These are phyloP conservation scores for Sisor rabdophorus DNA, from an alignment of 2,113 vertebrate species.

Conservation along the genomic window DNA sequence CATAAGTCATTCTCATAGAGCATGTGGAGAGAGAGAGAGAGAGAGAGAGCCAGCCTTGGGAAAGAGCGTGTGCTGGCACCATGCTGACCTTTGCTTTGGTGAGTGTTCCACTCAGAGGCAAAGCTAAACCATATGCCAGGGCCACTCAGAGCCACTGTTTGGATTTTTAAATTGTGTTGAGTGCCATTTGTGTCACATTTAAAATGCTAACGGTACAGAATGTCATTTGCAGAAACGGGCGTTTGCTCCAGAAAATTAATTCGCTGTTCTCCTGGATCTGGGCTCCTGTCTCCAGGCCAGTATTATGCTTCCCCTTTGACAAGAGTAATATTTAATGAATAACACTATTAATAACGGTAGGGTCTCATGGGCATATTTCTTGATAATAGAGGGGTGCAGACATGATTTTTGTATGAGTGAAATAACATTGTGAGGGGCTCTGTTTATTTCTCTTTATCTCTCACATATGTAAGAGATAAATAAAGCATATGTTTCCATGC, in stretches of 20 bases:
- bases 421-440: constrained; percentile 45
- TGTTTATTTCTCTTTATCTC: constrained; percentile 32
- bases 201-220: constrained; percentile 91
- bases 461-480: not conserved
- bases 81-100: constrained; percentile 44
- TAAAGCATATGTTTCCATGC: too few relatives aligned
- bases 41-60: constrained; percentile 34
- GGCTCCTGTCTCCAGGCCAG: constrained; percentile 89
- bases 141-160: constrained; percentile 73
- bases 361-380: constrained; percentile 83
- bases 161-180: constrained; percentile 87
- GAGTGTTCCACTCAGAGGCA: constrained; percentile 56
- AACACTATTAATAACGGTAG: constrained; percentile 90
- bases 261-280: constrained; percentile 85
- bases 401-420: constrained; percentile 55
- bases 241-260: constrained; percentile 94
- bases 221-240: constrained; percentile 90
- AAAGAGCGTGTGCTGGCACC: constrained; percentile 30
- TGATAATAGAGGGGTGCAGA: constrained; percentile 81
- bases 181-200: constrained; percentile 94
- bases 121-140: constrained; percentile 36
- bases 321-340: constrained; percentile 98
- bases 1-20: constrained; percentile 38
- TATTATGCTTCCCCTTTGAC: constrained; percentile 95
- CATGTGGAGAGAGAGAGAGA: constrained; percentile 16